phyloP scores from a whole-genome alignment of 2,888 invertebrate genomes.

The Stomorhina lunata region DNA sequence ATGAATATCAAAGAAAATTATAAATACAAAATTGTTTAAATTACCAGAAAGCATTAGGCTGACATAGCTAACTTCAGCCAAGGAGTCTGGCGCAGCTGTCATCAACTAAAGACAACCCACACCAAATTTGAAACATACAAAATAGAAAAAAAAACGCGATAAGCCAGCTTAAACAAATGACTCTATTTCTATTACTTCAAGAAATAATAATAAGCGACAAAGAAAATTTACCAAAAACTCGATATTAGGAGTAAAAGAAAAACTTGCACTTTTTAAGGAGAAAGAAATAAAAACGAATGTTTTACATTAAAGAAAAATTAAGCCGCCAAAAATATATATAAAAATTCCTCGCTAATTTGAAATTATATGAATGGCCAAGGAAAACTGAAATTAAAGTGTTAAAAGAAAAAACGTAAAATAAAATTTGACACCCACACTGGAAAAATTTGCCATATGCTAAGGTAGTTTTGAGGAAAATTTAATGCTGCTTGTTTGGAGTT shows the following conservation, averaged over 20 bases:
- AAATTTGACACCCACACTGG: constrained; percentile 47
- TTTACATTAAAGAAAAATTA: neutral
- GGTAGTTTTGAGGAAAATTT: neutral
- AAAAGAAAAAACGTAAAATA: constrained; percentile 7
- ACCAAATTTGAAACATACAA: constrained; percentile 9
- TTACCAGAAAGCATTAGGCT: constrained; percentile 4
- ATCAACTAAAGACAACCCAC: constrained; percentile 59
- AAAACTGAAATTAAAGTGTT: constrained; percentile 29
- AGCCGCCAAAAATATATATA: constrained; percentile 40
- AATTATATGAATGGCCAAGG: constrained; percentile 36
- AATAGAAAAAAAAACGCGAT: neutral
- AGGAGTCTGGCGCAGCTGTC: no score
- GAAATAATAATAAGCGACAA: neutral
- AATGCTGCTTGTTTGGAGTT: constrained; percentile 36
- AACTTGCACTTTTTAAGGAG: constrained; percentile 53
- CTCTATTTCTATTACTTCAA: constrained; percentile 45
- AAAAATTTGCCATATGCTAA: neutral
- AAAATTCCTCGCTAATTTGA: constrained; percentile 52
- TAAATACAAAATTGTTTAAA: constrained; percentile 16
- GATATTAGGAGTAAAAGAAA: constrained; percentile 3
- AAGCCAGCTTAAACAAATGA: constrained; percentile 61
- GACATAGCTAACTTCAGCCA: neutral
- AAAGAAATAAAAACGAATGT: neutral
- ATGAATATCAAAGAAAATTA: constrained; percentile 11
- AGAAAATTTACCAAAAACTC: constrained; percentile 27